These are phyloP conservation scores for Rhynchonycteris naso DNA, from an alignment of 2,797 vertebrate genomes.

Conservation along the genomic window DNA sequence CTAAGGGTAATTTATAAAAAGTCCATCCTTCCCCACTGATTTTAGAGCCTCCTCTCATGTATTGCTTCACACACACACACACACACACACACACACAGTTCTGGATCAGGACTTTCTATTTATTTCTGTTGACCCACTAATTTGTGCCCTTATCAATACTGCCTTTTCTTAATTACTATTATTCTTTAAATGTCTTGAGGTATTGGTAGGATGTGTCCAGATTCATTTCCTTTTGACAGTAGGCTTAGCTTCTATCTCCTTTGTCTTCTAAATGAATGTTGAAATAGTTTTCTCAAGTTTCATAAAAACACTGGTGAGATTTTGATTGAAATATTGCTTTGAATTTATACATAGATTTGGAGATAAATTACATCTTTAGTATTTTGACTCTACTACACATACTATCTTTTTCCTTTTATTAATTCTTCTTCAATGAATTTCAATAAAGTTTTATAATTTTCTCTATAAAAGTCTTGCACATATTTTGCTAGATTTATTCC, in stretches of 20 bases:
- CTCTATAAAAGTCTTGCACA: background rate
- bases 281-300: background rate
- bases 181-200: background rate
- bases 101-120: background rate
- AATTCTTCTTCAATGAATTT: conserved; percentile 39
- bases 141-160: background rate
- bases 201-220: background rate
- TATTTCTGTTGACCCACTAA: background rate
- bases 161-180: background rate
- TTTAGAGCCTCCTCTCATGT: background rate
- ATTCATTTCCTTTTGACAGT: background rate
- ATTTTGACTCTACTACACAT: background rate
- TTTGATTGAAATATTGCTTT: conserved; percentile 42
- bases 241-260: background rate
- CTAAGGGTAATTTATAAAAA: background rate
- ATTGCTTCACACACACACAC: background rate
- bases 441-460: conserved; percentile 55
- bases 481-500: conserved; percentile 23
- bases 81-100: background rate
- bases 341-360: conserved; percentile 20
- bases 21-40: background rate
- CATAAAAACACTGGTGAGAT: background rate
- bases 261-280: background rate
- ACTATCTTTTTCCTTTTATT: background rate
- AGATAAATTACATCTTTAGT: background rate